Evolutionary conservation across 1,140 invertebrate species (phyloP).

Genomic region (Penaeus indicus): DNA sequence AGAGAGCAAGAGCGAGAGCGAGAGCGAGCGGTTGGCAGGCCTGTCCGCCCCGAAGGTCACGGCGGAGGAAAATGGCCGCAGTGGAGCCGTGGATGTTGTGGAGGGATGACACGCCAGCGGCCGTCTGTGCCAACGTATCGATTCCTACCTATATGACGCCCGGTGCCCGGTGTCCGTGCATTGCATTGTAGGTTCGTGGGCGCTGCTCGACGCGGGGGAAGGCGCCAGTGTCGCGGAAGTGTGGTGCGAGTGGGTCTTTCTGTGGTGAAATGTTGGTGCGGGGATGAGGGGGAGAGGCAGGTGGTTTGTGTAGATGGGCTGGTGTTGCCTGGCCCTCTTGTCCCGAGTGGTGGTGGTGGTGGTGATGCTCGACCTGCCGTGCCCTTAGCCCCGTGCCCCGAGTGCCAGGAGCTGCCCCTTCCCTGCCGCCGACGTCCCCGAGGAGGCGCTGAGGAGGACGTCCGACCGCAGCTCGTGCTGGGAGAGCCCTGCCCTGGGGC

Average conservation of each 20-base stretch:
- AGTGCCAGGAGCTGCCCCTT: too few species aligned
- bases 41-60: constrained; percentile 49
- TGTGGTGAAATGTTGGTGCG: constrained; percentile 17
- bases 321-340: neutral
- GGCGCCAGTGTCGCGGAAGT: neutral
- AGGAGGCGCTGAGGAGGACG: neutral
- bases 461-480: neutral
- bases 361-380: too few species aligned
- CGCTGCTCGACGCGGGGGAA: neutral
- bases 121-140: constrained; percentile 45
- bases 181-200: neutral
- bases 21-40: constrained; percentile 29
- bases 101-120: constrained; percentile 40
- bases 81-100: constrained; percentile 36
- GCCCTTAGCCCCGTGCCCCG: too few species aligned
- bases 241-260: neutral
- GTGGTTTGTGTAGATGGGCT: constrained; percentile 45
- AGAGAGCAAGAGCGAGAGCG: constrained; percentile 22
- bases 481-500: neutral
- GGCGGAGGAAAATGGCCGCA: constrained; percentile 55
- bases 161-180: constrained; percentile 13
- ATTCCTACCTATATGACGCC: constrained; percentile 55
- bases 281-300: constrained; percentile 31
- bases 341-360: too few species aligned
- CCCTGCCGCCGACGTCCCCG: too few species aligned